These are phyloP conservation scores for Octodonta nipae DNA, from an alignment of 2,888 invertebrate species.

Conservation along the genomic window DNA sequence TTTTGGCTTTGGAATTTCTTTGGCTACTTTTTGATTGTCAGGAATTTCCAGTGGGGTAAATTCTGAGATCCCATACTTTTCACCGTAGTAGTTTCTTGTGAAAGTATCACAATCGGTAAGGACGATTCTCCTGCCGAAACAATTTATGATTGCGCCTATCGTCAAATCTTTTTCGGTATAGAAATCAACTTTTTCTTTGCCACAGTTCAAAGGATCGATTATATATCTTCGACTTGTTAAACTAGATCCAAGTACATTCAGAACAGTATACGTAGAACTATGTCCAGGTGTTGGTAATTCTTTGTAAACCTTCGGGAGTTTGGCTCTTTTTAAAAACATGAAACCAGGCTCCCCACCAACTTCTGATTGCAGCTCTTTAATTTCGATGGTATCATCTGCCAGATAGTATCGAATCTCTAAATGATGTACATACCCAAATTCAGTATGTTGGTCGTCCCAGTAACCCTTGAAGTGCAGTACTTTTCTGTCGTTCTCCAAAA, in stretches of 20 bases:
- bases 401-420: conserved; percentile 74
- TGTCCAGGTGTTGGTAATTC: conserved; percentile 39
- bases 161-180: conserved; percentile 63
- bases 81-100: conserved; percentile 70
- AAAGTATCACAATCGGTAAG: conserved; percentile 74
- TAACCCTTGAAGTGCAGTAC: conserved; percentile 65
- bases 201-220: conserved; percentile 44
- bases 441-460: conserved; percentile 74
- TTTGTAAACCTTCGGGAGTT: conserved; percentile 57
- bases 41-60: conserved; percentile 49
- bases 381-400: conserved; percentile 78
- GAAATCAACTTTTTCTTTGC: conserved; percentile 37
- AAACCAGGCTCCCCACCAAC: conserved; percentile 61
- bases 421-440: conserved; percentile 63
- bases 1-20: conserved; percentile 24
- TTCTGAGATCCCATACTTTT: conserved; percentile 41
- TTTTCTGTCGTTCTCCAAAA: conserved; percentile 68
- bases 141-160: conserved; percentile 63
- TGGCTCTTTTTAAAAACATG: conserved; percentile 60
- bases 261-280: conserved; percentile 38
- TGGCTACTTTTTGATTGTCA: conserved; percentile 23
- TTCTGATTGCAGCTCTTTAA: conserved; percentile 56
- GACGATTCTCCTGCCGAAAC: conserved; percentile 67
- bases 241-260: conserved; percentile 50
- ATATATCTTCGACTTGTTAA: conserved; percentile 42